Evolutionary conservation across 2,888 invertebrate species (phyloP), one percentile per base, ranked within the genome.

Genomic region (Coelogynopora nodosa): DNA sequence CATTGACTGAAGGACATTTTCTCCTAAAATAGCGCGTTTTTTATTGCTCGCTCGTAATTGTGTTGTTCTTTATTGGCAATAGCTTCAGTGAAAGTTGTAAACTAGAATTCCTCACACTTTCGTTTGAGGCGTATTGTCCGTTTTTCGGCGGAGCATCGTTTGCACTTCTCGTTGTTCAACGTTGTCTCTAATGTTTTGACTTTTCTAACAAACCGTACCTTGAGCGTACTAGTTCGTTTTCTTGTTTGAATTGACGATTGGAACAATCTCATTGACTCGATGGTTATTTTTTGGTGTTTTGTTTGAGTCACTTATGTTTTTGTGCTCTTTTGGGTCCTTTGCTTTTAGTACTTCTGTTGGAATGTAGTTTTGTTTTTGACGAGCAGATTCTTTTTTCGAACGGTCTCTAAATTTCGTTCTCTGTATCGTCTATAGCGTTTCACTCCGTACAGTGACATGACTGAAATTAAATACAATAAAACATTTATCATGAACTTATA

Each of bases 181-280:
- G 74, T 13, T 74, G 27, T 74, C 74, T 74, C 74, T 74, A 49
- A 49, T 49, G 74, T 74, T 13, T 74, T 74, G 23, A 74, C 23
- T 74, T 74, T 74, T 74, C 74, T 74, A 74, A 13, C 74, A 74
- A 13, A 26, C 74, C 27, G 74, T 74, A 26, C 18, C 74, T 74
- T 74, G 23, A 74, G 74, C 74, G 2, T 74, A 74, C 74, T 74
- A 23, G 74, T 74, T 26, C 74, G 74, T 74, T 74, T 74, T 74
- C 74, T 74, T 74, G 74, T 74, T 74, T 74, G 74, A 74, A 23
- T 74, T 74, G 74, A 74, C 5, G 74, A 74, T 26, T n/a, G 74
- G 74, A 74, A 74, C 74, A 74, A n/a, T 74, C 74, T 74, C 74
- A n/a, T 74, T 74, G 23, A 26, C 27, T 74, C 74, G 74, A 74